A percentile compares a stretch with the other conserved stretches of the same genome.
phyloP scores from a whole-genome alignment of 2,888 invertebrate species.

The Zaprionus bogoriensis region DNA sequence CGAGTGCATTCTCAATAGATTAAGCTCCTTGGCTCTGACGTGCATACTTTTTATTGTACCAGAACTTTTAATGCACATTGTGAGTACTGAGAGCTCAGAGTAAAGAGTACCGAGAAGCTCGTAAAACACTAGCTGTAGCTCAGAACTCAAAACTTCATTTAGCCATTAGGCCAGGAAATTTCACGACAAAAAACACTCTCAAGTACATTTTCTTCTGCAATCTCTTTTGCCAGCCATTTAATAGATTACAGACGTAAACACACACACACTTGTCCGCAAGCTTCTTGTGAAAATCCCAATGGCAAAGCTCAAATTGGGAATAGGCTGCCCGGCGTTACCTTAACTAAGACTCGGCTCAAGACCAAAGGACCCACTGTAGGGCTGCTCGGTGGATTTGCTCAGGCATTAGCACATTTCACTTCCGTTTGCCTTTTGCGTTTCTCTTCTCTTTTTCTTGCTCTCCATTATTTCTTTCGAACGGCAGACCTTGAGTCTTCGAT shows the following conservation, averaged over 20 bases:
- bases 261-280: constrained; percentile 4
- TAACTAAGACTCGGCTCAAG: constrained; percentile 63
- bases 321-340: constrained; percentile 38
- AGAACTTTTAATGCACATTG: constrained; percentile 11
- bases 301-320: constrained; percentile 27
- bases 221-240: constrained; percentile 20
- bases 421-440: constrained; percentile 6
- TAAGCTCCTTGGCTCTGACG: background rate
- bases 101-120: background rate
- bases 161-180: constrained; percentile 33
- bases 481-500: too few species aligned
- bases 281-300: constrained; percentile 9
- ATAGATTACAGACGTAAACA: constrained; percentile 15
- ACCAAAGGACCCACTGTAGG: constrained; percentile 23
- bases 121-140: background rate
- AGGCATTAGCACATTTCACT: constrained; percentile 51
- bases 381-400: constrained; percentile 37
- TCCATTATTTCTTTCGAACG: too few species aligned
- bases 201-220: constrained; percentile 6
- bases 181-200: constrained; percentile 3
- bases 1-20: background rate
- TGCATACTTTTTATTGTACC: background rate
- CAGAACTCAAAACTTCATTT: constrained; percentile 31
- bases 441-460: too few species aligned
- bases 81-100: too few species aligned